Evolutionary conservation across 2,113 vertebrate genomes (phyloP).

Genomic region (Daphoenositta chrysoptera): DNA sequence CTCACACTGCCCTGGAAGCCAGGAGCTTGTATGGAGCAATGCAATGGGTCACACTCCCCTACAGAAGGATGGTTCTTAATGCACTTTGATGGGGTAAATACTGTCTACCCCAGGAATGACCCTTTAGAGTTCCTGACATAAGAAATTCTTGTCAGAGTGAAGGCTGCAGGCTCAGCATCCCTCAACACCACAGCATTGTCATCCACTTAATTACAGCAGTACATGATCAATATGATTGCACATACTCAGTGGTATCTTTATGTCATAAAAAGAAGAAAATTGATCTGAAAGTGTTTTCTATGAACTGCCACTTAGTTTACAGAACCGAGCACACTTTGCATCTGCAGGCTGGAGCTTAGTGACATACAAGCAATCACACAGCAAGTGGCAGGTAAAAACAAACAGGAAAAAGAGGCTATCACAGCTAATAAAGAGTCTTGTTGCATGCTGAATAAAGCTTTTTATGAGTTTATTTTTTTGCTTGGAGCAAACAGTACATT

Average conservation of each 20-base stretch:
- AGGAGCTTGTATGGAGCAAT: neutral
- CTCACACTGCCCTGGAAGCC: neutral
- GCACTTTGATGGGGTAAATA: neutral
- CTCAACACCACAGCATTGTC: neutral
- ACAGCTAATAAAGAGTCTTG: neutral
- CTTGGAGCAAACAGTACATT: constrained; percentile 4
- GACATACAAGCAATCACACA: neutral
- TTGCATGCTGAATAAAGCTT: constrained; percentile 5
- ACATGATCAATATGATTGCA: neutral
- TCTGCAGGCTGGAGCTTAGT: neutral
- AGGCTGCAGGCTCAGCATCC: neutral
- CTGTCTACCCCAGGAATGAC: neutral
- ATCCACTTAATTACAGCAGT: neutral
- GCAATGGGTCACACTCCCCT: neutral
- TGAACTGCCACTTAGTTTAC: neutral
- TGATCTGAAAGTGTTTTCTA: neutral
- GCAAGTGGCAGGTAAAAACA: neutral
- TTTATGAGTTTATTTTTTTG: constrained; percentile 15
- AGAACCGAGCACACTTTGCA: neutral
- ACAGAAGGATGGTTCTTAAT: neutral
- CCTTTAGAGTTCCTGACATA: no score
- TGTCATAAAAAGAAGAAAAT: neutral
- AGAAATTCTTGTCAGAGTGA: neutral
- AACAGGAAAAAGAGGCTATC: neutral
- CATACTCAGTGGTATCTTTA: fast-evolving